Evolutionary conservation across 1,140 invertebrate species (phyloP), one percentile per base, ranked within the genome.

Genomic region (Ctenoplectra terminalis): DNA sequence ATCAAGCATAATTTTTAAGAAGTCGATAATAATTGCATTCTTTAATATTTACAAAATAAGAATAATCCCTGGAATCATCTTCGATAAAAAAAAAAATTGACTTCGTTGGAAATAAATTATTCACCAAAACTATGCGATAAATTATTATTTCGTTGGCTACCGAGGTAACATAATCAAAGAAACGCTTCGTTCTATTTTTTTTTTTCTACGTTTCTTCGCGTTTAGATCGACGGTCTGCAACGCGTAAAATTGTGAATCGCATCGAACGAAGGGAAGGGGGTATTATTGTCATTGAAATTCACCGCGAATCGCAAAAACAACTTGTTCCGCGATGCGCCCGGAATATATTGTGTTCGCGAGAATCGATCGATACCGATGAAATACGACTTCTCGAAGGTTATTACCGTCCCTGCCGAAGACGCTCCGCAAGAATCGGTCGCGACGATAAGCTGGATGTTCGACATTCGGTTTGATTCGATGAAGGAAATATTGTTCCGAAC

Each of bases 201-300:
- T n/a, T n/a, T n/a, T n/a, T n/a, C n/a, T n/a, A n/a, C 26, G 5
- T 20, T 61, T 37, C 17, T 61, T 40, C 37, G 11, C 37, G 37
- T 37, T 40, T 40, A 15, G 61, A 70, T 58, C 46, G 11, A 17
- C 15, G 3, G 46, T 40, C n/a, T 54, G 67, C 58, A 52, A 73
- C 60, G 52, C 75, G 52, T 77, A 67, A 82, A 67, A 52, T 60
- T n/a, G 37, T 37, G 58, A 54, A 64, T 69, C 60, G 46, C 29
- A 46, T 0, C 56, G 34, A 2, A 29, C 20, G 20, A 34, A 31
- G n/a, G 4, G 34, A 20, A 61, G 11, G 23, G 34, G 26, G 56
- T 29, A 46, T 46, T 46, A 31, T 46, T 46, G 46, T 75, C 46
- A 52, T 64, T 60, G 61, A 75, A 64, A 75, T 75, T 75, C 72